Base-by-base conservation (phyloP, 92 coral and sea anemone genomes). In the Phymanthus crucifer region DNA sequence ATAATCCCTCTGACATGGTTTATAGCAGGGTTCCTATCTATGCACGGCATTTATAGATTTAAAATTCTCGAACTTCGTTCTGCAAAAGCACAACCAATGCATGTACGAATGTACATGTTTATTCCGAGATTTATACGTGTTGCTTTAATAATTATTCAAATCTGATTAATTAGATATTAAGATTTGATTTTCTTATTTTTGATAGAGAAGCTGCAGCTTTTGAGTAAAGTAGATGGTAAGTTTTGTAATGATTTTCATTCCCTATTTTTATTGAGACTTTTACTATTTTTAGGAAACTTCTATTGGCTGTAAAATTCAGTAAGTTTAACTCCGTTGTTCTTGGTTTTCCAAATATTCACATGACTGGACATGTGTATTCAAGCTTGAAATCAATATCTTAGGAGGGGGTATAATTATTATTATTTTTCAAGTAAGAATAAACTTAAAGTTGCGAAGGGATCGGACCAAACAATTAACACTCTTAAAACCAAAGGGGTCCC, bases 141-240 rank as follows among this genome's bases (percentile, higher is more conserved):
- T 54, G 27, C 5, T 18, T 6, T 54, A 24, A 19, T 61, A 24
- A 61, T 61, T 61, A 24, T 61, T 27, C 48, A 61, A 26, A 3
- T 13, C 16, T 61, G 13, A 34, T 34, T 69, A 21, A 34, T 69
- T 3, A 3, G 13, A 3, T 69, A 9, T 35, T 46, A 12, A 43
- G 17, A 46, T 74, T 48, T 7, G 66, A 13, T 7, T 32, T 17
- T 23, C 26, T 10, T 72, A 5, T 33, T 32, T 72, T 80, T 24
- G 52, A 61, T 61, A 86, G 83, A 57, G 32, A 86, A 86, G 72
- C 72, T 81, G 46, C 18, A 71, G 45, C 90, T 86, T 71, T 75
- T 86, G 45, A 35, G 77, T 12, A 72, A 77, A 73, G 56, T 34
- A 8, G 77, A 81, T 65, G 82, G 71, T 50, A 38, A 47, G 57